phyloP scores from a whole-genome alignment of 2,888 invertebrate species.

The Drosophila kanekoi region DNA sequence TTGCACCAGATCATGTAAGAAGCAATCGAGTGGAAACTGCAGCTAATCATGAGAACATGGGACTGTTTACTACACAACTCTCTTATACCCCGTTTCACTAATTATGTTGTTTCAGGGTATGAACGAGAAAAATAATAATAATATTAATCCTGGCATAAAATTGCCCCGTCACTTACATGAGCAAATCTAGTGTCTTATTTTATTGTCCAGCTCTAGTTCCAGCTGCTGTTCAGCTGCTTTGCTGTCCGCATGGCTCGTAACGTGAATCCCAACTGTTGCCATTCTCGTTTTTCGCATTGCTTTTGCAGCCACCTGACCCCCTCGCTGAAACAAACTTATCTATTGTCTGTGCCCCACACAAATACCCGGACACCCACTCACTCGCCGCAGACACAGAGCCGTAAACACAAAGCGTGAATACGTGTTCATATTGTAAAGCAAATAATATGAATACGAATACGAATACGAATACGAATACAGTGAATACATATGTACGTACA shows the following conservation, averaged over 20 bases:
- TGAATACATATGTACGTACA: slow-evolving; percentile 15
- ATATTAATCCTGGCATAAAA: slow-evolving; percentile 21
- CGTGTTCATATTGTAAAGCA: slow-evolving; percentile 72
- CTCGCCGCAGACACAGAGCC: slow-evolving; percentile 2
- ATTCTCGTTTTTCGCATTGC: neutral
- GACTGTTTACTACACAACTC: too few relatives aligned
- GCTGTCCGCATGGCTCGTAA: slow-evolving; percentile 28
- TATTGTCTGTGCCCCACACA: slow-evolving; percentile 54
- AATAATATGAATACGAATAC: slow-evolving; percentile 59
- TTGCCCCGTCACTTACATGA: slow-evolving; percentile 36
- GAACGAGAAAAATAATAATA: neutral
- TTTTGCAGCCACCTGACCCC: slow-evolving; percentile 33
- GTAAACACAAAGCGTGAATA: slow-evolving; percentile 38
- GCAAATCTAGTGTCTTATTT: slow-evolving; percentile 40
- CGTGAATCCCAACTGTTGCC: slow-evolving; percentile 46
- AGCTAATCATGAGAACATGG: too few relatives aligned
- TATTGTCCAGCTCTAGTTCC: slow-evolving; percentile 23
- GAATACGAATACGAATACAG: slow-evolving; percentile 10
- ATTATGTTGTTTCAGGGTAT: slow-evolving; percentile 2
- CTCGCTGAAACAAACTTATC: slow-evolving; percentile 43
- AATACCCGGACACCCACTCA: slow-evolving; percentile 45
- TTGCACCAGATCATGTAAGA: too few relatives aligned
- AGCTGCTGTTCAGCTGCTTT: neutral
- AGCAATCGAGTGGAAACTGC: too few relatives aligned
- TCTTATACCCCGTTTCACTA: neutral